phyloP scores from a whole-genome alignment of 2,113 vertebrate species.

The Urocynchramus pylzowi region DNA sequence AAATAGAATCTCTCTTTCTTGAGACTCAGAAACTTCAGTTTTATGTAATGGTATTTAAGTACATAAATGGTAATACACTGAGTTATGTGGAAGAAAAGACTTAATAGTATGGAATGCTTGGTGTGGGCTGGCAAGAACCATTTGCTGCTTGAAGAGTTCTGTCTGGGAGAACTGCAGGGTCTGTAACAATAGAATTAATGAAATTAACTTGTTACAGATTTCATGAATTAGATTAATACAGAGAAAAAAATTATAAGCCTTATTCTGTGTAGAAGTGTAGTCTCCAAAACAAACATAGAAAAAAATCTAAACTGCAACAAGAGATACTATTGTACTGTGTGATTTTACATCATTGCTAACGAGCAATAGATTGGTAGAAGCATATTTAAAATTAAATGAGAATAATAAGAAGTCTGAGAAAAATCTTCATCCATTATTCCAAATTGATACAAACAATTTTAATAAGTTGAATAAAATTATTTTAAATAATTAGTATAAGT shows the following conservation, averaged over 20 bases:
- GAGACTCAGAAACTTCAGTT: background rate
- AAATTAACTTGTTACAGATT: slow-evolving; percentile 12
- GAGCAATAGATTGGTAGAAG: background rate
- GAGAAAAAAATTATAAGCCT: background rate
- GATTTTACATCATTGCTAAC: background rate
- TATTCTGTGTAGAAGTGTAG: background rate
- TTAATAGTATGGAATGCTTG: slow-evolving; percentile 1
- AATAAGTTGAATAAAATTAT: background rate
- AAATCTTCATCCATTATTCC: background rate
- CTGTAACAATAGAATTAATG: slow-evolving; percentile 16
- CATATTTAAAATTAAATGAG: background rate
- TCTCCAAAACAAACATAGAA: slow-evolving; percentile 19
- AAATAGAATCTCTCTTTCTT: background rate
- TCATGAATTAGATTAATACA: slow-evolving; percentile 1
- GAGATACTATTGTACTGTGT: background rate
- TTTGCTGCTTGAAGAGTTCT: background rate
- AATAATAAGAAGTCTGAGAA: background rate
- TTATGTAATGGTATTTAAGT: background rate
- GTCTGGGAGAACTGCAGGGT: background rate
- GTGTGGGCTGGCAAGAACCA: background rate
- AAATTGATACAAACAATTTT: background rate
- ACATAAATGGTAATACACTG: slow-evolving; percentile 18
- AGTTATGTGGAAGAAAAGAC: background rate
- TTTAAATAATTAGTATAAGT: background rate
- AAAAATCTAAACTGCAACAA: background rate